Percentiles rank a stretch among this genome's conserved stretches.
Conservation (phyloP, 2,797 vertebrate genomes). For the Monodelphis domestica region DNA sequence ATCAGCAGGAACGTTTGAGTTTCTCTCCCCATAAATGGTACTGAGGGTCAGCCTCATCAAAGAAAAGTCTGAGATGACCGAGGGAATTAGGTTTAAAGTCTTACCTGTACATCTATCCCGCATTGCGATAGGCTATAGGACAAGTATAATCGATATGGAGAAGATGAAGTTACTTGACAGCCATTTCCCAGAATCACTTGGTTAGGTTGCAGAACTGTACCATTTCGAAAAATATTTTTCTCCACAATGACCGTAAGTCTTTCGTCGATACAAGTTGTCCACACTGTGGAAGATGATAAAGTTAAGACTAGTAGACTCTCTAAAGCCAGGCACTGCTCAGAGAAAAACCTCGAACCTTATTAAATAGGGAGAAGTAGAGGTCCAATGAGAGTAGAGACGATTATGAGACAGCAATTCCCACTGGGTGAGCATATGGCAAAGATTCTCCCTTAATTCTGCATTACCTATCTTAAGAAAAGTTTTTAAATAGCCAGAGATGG, state of each 20-base stretch:
- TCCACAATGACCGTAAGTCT: slow-evolving; percentile 23
- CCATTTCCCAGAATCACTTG: slow-evolving; percentile 28
- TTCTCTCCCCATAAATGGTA: neutral
- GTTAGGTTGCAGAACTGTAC: neutral
- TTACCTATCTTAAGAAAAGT: neutral
- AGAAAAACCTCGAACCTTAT: neutral
- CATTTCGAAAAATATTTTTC: neutral
- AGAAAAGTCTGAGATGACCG: neutral
- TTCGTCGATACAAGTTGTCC: accelerated
- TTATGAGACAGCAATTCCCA: neutral
- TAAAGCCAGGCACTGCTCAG: neutral
- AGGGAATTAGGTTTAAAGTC: neutral
- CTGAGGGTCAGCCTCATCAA: neutral
- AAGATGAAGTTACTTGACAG: slow-evolving; percentile 29
- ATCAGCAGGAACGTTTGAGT: neutral
- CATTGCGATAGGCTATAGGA: slow-evolving; percentile 14
- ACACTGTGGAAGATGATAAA: slow-evolving; percentile 1
- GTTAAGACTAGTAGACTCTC: slow-evolving; percentile 7
- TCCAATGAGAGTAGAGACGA: neutral
- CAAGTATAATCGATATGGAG: neutral
- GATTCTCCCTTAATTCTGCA: neutral
- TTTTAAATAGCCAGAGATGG: neutral
- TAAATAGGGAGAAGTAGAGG: neutral
- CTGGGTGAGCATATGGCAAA: neutral
- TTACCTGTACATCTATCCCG: slow-evolving; percentile 58